Evolutionary conservation across 2,797 vertebrate genomes (phyloP).

Genomic region (Lepus oiostolus): DNA sequence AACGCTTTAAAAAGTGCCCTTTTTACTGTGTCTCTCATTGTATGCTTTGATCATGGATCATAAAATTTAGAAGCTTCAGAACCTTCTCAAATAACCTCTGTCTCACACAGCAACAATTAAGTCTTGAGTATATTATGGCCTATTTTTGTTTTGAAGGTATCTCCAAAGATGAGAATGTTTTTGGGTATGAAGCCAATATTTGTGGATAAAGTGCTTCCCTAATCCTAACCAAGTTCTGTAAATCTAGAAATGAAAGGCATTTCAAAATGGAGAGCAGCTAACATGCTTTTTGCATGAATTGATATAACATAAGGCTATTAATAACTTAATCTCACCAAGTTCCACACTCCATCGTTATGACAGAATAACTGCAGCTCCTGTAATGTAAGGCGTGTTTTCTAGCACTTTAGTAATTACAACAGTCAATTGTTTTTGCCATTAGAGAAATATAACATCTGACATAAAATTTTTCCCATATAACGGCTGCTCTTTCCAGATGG

Average conservation of each 20-base stretch:
- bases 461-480: background rate
- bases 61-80: background rate
- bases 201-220: background rate
- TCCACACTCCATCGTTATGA: background rate
- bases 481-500: conserved; percentile 11
- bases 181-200: background rate
- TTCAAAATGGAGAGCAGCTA: background rate
- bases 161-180: background rate
- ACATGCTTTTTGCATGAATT: background rate
- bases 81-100: background rate
- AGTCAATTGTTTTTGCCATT: background rate
- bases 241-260: background rate
- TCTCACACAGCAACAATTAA: background rate
- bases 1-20: background rate
- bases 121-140: background rate
- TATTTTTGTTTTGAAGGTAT: background rate
- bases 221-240: background rate
- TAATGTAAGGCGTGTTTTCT: background rate
- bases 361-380: background rate
- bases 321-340: background rate
- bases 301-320: background rate
- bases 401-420: background rate
- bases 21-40: background rate
- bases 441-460: background rate
- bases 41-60: background rate